These are phyloP conservation scores for Acrocephalus scirpaceus DNA, from an alignment of 2,797 vertebrate genomes.

Conservation along the genomic window DNA sequence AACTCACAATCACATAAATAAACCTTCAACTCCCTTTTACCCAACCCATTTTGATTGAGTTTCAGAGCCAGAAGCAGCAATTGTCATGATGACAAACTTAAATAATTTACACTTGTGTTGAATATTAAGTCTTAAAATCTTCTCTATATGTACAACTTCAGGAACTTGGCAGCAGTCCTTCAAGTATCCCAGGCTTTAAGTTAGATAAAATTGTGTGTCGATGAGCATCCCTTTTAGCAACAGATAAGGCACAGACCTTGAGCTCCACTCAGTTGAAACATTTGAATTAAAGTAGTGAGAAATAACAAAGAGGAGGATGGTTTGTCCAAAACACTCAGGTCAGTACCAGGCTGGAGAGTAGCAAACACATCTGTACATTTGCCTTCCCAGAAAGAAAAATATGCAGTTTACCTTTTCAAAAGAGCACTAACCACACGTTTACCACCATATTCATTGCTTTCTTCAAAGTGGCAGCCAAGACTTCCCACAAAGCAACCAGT, in stretches of 20 bases:
- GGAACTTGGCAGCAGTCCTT: not conserved
- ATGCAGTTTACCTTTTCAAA: not conserved
- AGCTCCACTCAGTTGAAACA: not conserved
- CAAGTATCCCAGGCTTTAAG: not conserved
- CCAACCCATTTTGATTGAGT: not conserved
- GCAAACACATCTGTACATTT: not conserved
- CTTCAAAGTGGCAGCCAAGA: not conserved
- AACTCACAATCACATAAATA: conserved; percentile 30
- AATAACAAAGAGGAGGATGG: not conserved
- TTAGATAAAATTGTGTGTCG: not conserved
- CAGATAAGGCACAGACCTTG: not conserved
- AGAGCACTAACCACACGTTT: not conserved
- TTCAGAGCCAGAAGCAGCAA: not conserved
- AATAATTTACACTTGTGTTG: not conserved
- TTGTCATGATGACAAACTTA: not conserved
- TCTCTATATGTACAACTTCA: not conserved
- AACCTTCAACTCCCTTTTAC: not conserved
- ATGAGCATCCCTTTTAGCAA: not conserved
- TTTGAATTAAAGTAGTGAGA: not conserved
- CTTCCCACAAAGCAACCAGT: not conserved
- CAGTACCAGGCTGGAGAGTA: fast-evolving
- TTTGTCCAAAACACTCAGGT: not conserved
- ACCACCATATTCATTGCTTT: fast-evolving
- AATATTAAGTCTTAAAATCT: not conserved
- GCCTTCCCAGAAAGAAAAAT: not conserved